These are phyloP conservation scores for Stramonita haemastoma DNA, from an alignment of 2,888 invertebrate species.

Conservation along the genomic window DNA sequence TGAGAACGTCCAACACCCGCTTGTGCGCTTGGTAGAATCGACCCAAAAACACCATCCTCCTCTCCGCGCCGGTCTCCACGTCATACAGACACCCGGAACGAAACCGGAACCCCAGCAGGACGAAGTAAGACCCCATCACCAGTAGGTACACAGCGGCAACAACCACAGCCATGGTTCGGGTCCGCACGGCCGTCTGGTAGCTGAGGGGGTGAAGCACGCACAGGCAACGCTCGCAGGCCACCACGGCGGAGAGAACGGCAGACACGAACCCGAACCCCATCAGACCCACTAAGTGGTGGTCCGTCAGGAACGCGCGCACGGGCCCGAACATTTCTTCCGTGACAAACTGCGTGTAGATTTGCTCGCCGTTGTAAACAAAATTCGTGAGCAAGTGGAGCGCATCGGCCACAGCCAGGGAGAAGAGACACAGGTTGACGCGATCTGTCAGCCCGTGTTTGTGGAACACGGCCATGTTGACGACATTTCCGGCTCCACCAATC, in stretches of 20 bases:
- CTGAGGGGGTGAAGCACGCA: neutral
- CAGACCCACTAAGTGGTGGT: neutral
- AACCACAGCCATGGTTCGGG: neutral
- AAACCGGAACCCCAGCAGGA: neutral
- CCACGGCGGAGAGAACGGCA: neutral
- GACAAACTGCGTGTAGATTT: neutral
- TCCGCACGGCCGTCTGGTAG: neutral
- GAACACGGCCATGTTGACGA: slow-evolving; percentile 9
- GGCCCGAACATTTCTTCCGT: neutral
- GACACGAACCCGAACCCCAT: neutral
- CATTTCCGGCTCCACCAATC: neutral
- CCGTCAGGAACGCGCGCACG: neutral
- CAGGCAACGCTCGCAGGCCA: neutral
- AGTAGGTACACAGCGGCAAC: too few species aligned
- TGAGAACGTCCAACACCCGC: neutral
- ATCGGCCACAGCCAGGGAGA: neutral
- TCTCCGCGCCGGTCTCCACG: neutral
- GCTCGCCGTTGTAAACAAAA: neutral
- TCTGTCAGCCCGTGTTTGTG: neutral
- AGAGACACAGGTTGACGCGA: neutral
- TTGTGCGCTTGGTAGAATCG: neutral
- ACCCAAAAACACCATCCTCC: neutral
- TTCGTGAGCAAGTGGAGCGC: neutral
- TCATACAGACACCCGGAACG: neutral
- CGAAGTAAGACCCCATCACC: too few species aligned